Conservation (phyloP, 2,888 invertebrate species). For the Torymus auratus region DNA sequence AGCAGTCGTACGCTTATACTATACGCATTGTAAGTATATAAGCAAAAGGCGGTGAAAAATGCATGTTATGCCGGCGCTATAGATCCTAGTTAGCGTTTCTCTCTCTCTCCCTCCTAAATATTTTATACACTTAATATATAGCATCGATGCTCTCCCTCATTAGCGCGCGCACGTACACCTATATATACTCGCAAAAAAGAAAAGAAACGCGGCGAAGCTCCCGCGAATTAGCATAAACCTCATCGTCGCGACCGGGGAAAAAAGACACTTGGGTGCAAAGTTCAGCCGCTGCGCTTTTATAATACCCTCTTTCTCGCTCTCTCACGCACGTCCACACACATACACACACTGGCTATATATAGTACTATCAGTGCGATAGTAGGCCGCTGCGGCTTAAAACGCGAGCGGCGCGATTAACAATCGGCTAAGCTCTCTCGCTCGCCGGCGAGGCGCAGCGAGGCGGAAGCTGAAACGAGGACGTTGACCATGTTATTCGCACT, state of each 20-base stretch:
- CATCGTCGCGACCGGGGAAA: too few species aligned
- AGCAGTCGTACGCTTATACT: background rate
- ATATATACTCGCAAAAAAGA: background rate
- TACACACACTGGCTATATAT: too few species aligned
- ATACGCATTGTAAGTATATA: background rate
- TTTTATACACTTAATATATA: slow-evolving; percentile 30
- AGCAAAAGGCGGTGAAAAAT: slow-evolving; percentile 10
- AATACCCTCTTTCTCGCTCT: too few species aligned
- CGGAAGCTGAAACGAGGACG: slow-evolving; percentile 64
- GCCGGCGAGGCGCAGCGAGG: slow-evolving; percentile 55
- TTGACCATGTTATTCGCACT: slow-evolving; percentile 57
- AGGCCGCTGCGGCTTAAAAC: slow-evolving; percentile 30
- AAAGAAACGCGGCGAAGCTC: background rate
- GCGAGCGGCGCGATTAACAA: slow-evolving; percentile 46
- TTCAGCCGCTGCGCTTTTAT: slow-evolving; percentile 14
- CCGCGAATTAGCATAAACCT: too few species aligned
- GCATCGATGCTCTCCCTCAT: slow-evolving; percentile 22
- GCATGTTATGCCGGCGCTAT: background rate
- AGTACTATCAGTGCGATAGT: slow-evolving; percentile 16
- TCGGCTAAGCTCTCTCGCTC: slow-evolving; percentile 29
- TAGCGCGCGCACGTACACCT: background rate
- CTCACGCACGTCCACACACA: too few species aligned
- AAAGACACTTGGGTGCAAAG: slow-evolving; percentile 23
- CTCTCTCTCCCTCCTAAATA: background rate
- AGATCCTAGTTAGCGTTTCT: background rate